A percentile compares a stretch with the other conserved stretches of the same genome.
phyloP scores from a whole-genome alignment of 2,797 vertebrate species.

The Oophaga sylvatica region DNA sequence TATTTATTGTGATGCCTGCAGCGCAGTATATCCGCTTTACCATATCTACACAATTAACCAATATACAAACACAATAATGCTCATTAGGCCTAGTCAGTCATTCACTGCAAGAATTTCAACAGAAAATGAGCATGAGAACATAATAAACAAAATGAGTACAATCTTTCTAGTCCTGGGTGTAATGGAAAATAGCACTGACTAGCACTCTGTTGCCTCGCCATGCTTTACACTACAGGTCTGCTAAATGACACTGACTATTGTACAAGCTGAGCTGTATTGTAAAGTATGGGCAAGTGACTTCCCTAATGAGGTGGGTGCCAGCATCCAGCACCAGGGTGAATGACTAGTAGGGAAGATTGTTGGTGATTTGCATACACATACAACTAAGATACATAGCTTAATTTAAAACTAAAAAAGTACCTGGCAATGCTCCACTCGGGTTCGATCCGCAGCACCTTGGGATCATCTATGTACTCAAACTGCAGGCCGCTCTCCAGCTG shows the following conservation, averaged over 20 bases:
- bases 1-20: too few relatives aligned
- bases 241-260: background rate
- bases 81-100: background rate
- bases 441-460: conserved; percentile 90
- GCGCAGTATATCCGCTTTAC: too few relatives aligned
- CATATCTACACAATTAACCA: too few relatives aligned
- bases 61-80: background rate
- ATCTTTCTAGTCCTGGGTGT: background rate
- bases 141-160: background rate
- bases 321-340: background rate
- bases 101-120: background rate
- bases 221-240: background rate
- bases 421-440: conserved; percentile 98
- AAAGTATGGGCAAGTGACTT: background rate
- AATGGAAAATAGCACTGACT: background rate
- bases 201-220: background rate
- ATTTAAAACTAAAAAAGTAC: conserved; percentile 68
- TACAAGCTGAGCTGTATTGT: background rate
- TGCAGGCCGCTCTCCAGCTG: conserved; percentile 84
- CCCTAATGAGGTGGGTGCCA: too few relatives aligned
- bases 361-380: background rate
- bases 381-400: background rate
- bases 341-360: background rate
- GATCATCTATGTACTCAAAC: conserved; percentile 96
- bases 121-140: too few relatives aligned